Evolutionary conservation across 1,140 invertebrate genomes (phyloP), one percentile per base, ranked within the genome.

Genomic region (Scaptodrosophila lebanonensis): DNA sequence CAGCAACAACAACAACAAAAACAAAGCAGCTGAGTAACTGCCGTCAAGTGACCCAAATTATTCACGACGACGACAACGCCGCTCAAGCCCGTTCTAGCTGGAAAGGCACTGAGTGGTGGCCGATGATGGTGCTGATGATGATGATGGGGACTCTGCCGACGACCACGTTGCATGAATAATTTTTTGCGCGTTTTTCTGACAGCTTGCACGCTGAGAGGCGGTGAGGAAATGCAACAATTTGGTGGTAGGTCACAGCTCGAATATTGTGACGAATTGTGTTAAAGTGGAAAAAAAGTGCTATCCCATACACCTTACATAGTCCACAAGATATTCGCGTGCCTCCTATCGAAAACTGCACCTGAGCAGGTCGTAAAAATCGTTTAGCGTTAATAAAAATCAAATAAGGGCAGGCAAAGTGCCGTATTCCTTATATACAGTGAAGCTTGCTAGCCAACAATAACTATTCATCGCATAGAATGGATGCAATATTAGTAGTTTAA

Each of bases 21-120:
- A 79, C 73, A 82, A 63, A 82, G 75, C 75, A 82, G 51, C 56
- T 75, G 75, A 82, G 76, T 82, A 82, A 82, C 75, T 82, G 75
- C 69, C 75, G 54, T 58, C 66, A 61, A 82, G 75, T 82, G 75
- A 82, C 75, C 75, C 75, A 82, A 82, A 82, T 82, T 82, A 82
- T 82, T 82, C 75, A 82, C 75, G 66, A 66, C 42, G 48, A 40
- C 56, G 52, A n/a, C n/a, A n/a, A n/a, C n/a, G n/a, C n/a, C n/a
- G n/a, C n/a, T n/a, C n/a, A n/a, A n/a, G n/a, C n/a, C n/a, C n/a
- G n/a, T n/a, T n/a, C n/a, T n/a, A n/a, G n/a, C n/a, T n/a, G n/a
- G n/a, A n/a, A n/a, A n/a, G n/a, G n/a, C 7, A 42, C 16, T 8
- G 22, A 20, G 16, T 8, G 18, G 12, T 17, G 20, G 17, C 18